Percentiles rank a stretch among this genome's conserved stretches.
These are phyloP conservation scores for Gymnoscopelus microlampas DNA, from an alignment of 2,797 vertebrate species.

Conservation along the genomic window DNA sequence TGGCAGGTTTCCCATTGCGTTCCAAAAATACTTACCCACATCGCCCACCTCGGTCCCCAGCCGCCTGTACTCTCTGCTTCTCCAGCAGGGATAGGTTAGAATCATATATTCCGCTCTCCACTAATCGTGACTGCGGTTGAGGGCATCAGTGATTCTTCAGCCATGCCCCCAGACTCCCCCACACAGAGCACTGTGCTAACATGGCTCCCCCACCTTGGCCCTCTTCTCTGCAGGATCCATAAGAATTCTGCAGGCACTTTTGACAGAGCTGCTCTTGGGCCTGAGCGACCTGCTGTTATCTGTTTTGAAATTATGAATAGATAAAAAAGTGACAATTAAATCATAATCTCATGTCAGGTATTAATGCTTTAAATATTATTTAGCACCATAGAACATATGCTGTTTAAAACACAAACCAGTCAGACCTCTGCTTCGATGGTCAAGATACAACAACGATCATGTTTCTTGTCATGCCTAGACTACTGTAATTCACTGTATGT, in stretches of 20 bases:
- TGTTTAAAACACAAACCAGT: too few relatives aligned
- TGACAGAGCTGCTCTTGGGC: conserved; percentile 69
- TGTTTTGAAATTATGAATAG: conserved; percentile 30
- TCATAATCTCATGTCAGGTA: conserved; percentile 20
- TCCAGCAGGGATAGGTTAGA: conserved; percentile 78
- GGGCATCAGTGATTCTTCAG: conserved; percentile 76
- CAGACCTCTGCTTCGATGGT: too few relatives aligned
- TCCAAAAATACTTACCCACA: conserved; percentile 85
- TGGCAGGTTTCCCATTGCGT: conserved; percentile 84
- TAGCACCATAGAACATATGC: too few relatives aligned
- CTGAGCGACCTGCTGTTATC: conserved; percentile 75
- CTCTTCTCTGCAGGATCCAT: conserved; percentile 68
- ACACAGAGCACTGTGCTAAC: conserved; percentile 59
- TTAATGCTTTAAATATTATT: too few relatives aligned
- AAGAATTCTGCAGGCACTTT: conserved; percentile 53
- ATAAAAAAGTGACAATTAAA: conserved; percentile 21
- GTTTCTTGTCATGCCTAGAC: too few relatives aligned
- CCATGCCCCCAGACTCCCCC: conserved; percentile 73
- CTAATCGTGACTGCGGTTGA: conserved; percentile 77
- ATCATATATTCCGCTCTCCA: conserved; percentile 69
- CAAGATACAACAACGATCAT: too few relatives aligned
- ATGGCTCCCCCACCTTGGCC: conserved; percentile 67
- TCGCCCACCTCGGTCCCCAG: conserved; percentile 86
- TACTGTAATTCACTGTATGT: too few relatives aligned
- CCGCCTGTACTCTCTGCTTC: conserved; percentile 78